Evolutionary conservation across 2,113 vertebrate genomes (phyloP).

Genomic region (Lophius piscatorius): DNA sequence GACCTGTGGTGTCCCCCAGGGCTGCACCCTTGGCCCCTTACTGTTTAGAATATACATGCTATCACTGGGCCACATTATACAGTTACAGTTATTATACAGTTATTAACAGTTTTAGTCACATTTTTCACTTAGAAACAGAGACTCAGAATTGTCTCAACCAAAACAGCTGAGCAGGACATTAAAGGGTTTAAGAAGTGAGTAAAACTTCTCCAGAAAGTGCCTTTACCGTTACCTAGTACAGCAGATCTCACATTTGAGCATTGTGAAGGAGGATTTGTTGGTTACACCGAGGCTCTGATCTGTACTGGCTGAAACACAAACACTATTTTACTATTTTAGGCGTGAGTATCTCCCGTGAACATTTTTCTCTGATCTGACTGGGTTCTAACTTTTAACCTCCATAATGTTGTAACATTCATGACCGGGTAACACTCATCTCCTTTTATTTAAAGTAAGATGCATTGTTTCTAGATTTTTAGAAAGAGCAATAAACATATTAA

Average conservation of each 20-base stretch:
- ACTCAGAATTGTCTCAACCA: too few species aligned
- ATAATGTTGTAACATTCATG: conserved; percentile 6
- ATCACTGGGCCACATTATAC: too few species aligned
- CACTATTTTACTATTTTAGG: not conserved
- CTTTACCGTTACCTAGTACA: conserved; percentile 50
- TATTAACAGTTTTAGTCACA: too few species aligned
- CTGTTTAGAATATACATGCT: too few species aligned
- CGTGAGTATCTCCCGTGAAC: not conserved
- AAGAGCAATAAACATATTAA: conserved; percentile 55
- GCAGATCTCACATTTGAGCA: conserved; percentile 2
- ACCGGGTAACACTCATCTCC: conserved; percentile 14
- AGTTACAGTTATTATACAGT: too few species aligned
- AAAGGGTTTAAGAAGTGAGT: too few species aligned
- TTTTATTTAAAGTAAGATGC: conserved; percentile 25
- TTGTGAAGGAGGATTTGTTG: not conserved
- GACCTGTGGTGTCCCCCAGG: too few species aligned
- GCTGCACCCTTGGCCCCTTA: too few species aligned
- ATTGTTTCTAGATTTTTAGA: conserved; percentile 25
- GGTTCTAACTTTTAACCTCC: not conserved
- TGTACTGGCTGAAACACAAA: conserved; percentile 16
- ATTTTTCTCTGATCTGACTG: not conserved
- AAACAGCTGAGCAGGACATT: not conserved
- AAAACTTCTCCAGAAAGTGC: conserved; percentile 56
- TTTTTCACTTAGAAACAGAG: too few species aligned
- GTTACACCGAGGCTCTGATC: conserved; percentile 6